Evolutionary conservation across 2,888 invertebrate genomes (phyloP).

Genomic region (Apantesis nais): DNA sequence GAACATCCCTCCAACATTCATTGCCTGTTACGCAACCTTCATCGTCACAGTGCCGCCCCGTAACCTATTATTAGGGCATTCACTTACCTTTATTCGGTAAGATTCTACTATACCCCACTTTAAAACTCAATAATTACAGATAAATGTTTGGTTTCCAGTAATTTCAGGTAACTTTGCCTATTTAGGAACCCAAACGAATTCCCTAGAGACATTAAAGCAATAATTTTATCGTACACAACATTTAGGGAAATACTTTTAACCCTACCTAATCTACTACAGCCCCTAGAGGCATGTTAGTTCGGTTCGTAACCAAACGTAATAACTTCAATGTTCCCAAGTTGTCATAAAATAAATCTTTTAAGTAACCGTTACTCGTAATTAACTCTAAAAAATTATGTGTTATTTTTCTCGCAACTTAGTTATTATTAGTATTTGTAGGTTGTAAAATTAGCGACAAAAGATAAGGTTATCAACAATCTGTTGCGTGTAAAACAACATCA

Average conservation of each 20-base stretch:
- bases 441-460: not conserved
- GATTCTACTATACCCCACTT: constrained; percentile 28
- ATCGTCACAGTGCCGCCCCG: constrained; percentile 28
- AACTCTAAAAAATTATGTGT: no score
- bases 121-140: constrained; percentile 17
- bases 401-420: not conserved
- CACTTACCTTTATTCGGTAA: constrained; percentile 34
- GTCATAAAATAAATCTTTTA: constrained; percentile 15
- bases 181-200: constrained; percentile 3
- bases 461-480: constrained; percentile 3
- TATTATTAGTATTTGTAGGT: not conserved
- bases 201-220: constrained; percentile 20
- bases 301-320: constrained; percentile 16
- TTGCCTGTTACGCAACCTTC: constrained; percentile 40
- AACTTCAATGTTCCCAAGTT: constrained; percentile 17
- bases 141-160: not conserved
- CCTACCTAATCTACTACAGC: constrained; percentile 31
- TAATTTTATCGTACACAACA: constrained; percentile 26
- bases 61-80: constrained; percentile 44
- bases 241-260: constrained; percentile 27
- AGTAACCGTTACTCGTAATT: constrained; percentile 5
- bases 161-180: constrained; percentile 3
- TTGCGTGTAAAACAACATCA: not conserved
- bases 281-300: constrained; percentile 33
- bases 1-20: constrained; percentile 28